A percentile compares a stretch with the other conserved stretches of the same genome.
These are phyloP conservation scores for Apis mellifera DNA, from an alignment of 1,140 invertebrate genomes.

Conservation along the genomic window Amel_HAv3.1 CM009945.2:5882001-5882500, in stretches of 20 bases:
- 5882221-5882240: neutral
- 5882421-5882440: neutral
- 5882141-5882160: neutral
- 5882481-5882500: too few relatives aligned
- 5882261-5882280: neutral
- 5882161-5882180: conserved; percentile 1
- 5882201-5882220: neutral
- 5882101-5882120: neutral
- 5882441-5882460: neutral
- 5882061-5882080: neutral
- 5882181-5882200: conserved; percentile 50
- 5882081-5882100: conserved; percentile 1
- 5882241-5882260: too few relatives aligned
- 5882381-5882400: neutral
- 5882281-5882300: neutral
- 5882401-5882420: neutral
- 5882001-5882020: neutral
- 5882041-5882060: conserved; percentile 14
- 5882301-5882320: neutral
- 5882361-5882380: neutral
- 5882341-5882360: neutral
- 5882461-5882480: too few relatives aligned
- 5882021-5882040: neutral
- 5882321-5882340: neutral
- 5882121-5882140: neutral